Conservation (phyloP, 2,113 vertebrate species). For the Gymnarchus niloticus region DNA sequence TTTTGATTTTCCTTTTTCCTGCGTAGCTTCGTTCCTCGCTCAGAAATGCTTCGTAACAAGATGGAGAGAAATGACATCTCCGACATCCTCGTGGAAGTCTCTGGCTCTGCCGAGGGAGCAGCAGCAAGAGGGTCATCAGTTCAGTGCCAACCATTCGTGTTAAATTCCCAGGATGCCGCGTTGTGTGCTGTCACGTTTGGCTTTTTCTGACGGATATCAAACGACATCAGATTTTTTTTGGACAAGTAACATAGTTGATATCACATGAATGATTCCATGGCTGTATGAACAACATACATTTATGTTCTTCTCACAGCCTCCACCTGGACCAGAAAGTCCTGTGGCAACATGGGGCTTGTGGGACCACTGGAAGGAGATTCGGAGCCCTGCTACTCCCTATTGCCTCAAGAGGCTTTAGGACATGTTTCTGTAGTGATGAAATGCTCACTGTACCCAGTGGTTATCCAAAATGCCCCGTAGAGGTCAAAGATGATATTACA, state of each 20-base stretch:
- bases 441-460: not conserved
- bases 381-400: not conserved
- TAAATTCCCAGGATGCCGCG: not conserved
- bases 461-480: not conserved
- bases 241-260: not conserved
- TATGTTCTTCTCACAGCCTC: not conserved
- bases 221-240: not conserved
- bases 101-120: slow-evolving; percentile 46
- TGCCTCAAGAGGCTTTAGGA: not conserved
- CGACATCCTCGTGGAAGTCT: slow-evolving; percentile 29
- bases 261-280: not conserved
- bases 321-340: not conserved
- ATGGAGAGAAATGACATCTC: not conserved
- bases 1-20: slow-evolving; percentile 48
- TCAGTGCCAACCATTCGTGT: not conserved
- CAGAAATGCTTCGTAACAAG: slow-evolving; percentile 43
- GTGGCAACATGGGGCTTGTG: not conserved
- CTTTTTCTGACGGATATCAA: not conserved
- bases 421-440: not conserved
- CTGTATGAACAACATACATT: not conserved
- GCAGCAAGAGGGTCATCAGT: not conserved
- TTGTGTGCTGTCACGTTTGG: not conserved
- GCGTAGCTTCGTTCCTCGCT: slow-evolving; percentile 24
- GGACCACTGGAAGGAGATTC: not conserved
- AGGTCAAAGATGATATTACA: not conserved